A percentile compares a stretch with the other conserved stretches of the same genome.
Conservation (phyloP, 2,888 invertebrate genomes). For the Tiphia femorata region DNA sequence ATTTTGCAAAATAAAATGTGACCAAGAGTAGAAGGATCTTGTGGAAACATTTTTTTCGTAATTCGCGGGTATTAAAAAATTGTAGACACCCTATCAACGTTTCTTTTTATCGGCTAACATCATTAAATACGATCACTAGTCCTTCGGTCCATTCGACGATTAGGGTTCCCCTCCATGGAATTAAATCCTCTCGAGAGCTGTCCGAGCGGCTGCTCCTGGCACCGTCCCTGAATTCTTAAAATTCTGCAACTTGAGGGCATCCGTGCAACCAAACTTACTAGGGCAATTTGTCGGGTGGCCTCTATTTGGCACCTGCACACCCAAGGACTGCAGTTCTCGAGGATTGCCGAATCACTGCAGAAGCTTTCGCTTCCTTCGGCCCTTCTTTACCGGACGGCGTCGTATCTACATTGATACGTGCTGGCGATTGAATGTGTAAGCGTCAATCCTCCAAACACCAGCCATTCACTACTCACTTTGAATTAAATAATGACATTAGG, state of each 20-base stretch:
- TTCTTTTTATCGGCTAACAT: neutral
- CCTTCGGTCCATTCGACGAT: neutral
- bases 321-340: conserved; percentile 48
- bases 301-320: conserved; percentile 48
- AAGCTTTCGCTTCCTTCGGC: conserved; percentile 26
- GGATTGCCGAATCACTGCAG: conserved; percentile 58
- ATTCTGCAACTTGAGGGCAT: conserved; percentile 27
- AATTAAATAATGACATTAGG: too few species aligned
- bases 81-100: too few species aligned
- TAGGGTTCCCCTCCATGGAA: too few species aligned
- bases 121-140: neutral
- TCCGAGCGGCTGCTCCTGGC: conserved; percentile 18
- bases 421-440: too few species aligned
- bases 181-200: neutral
- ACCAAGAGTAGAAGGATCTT: too few species aligned
- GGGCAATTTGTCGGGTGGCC: conserved; percentile 42
- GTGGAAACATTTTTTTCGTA: too few species aligned
- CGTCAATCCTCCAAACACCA: too few species aligned
- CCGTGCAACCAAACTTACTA: conserved; percentile 35
- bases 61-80: too few species aligned
- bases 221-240: conserved; percentile 46
- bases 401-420: too few species aligned
- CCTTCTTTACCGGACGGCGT: conserved; percentile 3
- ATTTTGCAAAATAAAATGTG: too few species aligned
- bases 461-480: too few species aligned